A percentile compares a stretch with the other conserved stretches of the same genome.
phyloP scores from a whole-genome alignment of 2,888 invertebrate genomes.

The Cybosia mesomella region DNA sequence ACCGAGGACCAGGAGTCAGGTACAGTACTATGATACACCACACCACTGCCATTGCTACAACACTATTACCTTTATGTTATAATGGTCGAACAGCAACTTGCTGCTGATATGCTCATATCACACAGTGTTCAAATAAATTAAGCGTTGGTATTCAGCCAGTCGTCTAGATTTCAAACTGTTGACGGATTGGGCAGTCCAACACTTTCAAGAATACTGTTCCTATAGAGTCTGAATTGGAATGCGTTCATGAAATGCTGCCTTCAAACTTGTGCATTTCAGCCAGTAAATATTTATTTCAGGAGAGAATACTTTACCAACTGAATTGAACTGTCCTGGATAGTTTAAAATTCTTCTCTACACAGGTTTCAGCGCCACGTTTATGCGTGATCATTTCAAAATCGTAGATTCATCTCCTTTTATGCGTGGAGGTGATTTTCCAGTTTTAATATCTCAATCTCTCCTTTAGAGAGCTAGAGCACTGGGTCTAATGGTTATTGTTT shows the following conservation, averaged over 20 bases:
- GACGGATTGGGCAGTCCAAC: background rate
- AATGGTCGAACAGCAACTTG: too few relatives aligned
- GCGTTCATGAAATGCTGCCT: too few relatives aligned
- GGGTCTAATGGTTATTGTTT: background rate
- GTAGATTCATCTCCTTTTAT: background rate
- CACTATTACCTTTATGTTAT: background rate
- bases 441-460: background rate
- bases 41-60: too few relatives aligned
- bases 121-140: too few relatives aligned
- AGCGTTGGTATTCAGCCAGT: too few relatives aligned
- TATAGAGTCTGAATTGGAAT: too few relatives aligned
- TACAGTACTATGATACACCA: conserved; percentile 45
- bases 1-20: conserved; percentile 91
- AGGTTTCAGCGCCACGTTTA: background rate
- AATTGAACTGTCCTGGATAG: too few relatives aligned
- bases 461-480: background rate
- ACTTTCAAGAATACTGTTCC: background rate
- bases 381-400: background rate
- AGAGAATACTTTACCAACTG: too few relatives aligned
- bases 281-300: too few relatives aligned
- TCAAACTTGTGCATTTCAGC: too few relatives aligned
- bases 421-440: background rate
- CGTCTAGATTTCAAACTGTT: background rate
- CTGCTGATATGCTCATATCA: too few relatives aligned
- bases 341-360: too few relatives aligned